Base-by-base conservation (phyloP, 2,888 invertebrate species). In the Morpho deidamia region DNA sequence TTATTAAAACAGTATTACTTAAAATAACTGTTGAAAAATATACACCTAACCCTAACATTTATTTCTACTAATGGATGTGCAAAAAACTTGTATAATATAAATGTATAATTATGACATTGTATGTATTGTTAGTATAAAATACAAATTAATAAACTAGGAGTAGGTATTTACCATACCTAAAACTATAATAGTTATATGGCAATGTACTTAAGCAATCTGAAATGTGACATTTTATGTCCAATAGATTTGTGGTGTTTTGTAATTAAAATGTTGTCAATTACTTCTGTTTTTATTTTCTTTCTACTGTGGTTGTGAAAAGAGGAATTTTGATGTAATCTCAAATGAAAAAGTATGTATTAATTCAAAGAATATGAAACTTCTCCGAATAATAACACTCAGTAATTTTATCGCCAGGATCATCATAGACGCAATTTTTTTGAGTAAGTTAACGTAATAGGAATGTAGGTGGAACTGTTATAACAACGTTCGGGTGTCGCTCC, bases 251-350 rank as follows among this genome's bases (percentile, higher is more conserved):
- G 89, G 89, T 89, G 87, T 89, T 88, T 88, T 88, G 81, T 88
- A 88, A 88, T 86, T 86, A 89, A 88, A 88, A 89, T 85, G 87
- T 89, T 89, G 89, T 89, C 89, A 89, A 89, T 89, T 89, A 88
- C 72, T 55, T 51, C 59, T 64, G 72, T 72, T 68, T 70, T 73
- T 70, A 55, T 69, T 62, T 59, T 61, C 58, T 61, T 34, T 53
- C 35, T 8, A 37, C 35, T 10, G 4, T 34, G 34, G 8, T 34
- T n/a, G 34, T 34, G 7, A 34, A 34, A 8, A 7, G 34, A 34
- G n/a, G n/a, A n/a, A n/a, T n/a, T n/a, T n/a, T 34, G 34, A 34
- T 34, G 34, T 34, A 34, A 8, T 34, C 34, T 34, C 7, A 34
- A 8, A 7, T 34, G 34, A 34, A 34, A 8, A n/a, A n/a, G n/a